Evolutionary conservation across 2,888 invertebrate species (phyloP).

Genomic region (Melipona bicolor): DNA sequence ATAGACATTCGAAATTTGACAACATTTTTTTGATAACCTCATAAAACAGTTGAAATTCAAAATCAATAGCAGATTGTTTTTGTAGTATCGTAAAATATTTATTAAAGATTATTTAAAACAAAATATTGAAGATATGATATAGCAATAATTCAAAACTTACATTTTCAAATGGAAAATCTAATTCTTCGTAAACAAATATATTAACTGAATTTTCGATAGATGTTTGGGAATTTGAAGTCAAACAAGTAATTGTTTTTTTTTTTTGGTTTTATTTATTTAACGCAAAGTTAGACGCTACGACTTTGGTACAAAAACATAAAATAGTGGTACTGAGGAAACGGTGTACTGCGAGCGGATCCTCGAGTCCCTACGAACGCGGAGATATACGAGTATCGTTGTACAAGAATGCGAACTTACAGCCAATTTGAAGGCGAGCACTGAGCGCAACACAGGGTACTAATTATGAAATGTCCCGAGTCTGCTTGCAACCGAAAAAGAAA

Average conservation of each 20-base stretch:
- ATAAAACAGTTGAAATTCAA: not conserved
- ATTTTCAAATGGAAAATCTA: constrained; percentile 3
- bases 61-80: constrained; percentile 5
- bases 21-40: not conserved
- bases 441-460: constrained; percentile 50
- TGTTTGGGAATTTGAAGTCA: constrained; percentile 3
- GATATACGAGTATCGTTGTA: constrained; percentile 60
- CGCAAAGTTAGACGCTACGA: constrained; percentile 84
- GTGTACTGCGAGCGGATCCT: constrained; percentile 74
- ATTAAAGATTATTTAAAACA: not conserved
- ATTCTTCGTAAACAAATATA: too few relatives aligned
- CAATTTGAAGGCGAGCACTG: constrained; percentile 51
- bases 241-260: constrained; percentile 37
- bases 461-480: constrained; percentile 60
- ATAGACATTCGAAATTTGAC: not conserved
- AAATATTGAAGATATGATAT: not conserved
- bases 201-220: too few relatives aligned
- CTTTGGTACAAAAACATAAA: constrained; percentile 85
- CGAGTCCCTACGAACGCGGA: constrained; percentile 70
- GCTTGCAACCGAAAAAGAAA: constrained; percentile 44
- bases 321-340: constrained; percentile 80
- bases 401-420: constrained; percentile 44
- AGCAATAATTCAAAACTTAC: too few relatives aligned
- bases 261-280: constrained; percentile 81
- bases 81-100: constrained; percentile 7